phyloP scores from a whole-genome alignment of 2,888 invertebrate species.

The Teinopalpus imperialis region DNA sequence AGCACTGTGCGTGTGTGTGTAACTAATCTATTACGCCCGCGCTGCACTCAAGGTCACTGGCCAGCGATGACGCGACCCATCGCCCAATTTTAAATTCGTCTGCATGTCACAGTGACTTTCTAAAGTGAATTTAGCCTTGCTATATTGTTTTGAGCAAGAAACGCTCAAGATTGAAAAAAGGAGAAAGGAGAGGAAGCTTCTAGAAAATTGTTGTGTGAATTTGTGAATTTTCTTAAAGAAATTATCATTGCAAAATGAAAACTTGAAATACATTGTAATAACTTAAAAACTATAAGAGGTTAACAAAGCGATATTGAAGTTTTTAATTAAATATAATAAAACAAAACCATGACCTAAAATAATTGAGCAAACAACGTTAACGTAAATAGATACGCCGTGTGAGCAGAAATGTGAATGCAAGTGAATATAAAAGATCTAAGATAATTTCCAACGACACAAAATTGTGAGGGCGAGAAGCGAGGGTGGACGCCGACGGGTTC shows the following conservation, averaged over 20 bases:
- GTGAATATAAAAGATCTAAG: constrained; percentile 22
- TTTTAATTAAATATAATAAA: background rate
- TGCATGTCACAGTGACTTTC: constrained; percentile 43
- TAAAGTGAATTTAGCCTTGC: constrained; percentile 30
- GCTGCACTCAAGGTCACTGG: constrained; percentile 67
- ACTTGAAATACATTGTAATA: background rate
- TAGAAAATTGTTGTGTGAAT: too few relatives aligned
- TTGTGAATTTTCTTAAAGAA: too few relatives aligned
- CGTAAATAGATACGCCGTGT: too few relatives aligned
- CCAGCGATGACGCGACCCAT: constrained; percentile 58
- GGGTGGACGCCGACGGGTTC: constrained; percentile 69
- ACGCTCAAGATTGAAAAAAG: background rate
- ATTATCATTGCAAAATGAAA: too few relatives aligned
- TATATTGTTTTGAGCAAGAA: constrained; percentile 3
- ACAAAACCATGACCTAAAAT: constrained; percentile 4
- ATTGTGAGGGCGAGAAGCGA: constrained; percentile 54
- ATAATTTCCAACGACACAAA: constrained; percentile 22
- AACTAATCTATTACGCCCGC: constrained; percentile 65
- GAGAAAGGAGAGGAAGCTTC: constrained; percentile 13
- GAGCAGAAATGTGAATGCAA: constrained; percentile 3
- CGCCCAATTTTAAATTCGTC: constrained; percentile 62
- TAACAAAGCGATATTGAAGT: constrained; percentile 20
- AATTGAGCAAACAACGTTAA: constrained; percentile 2
- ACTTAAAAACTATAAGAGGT: constrained; percentile 11
- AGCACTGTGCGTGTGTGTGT: constrained; percentile 41